Conservation (phyloP, 2,888 invertebrate genomes). For the Teleogryllus oceanicus region DNA sequence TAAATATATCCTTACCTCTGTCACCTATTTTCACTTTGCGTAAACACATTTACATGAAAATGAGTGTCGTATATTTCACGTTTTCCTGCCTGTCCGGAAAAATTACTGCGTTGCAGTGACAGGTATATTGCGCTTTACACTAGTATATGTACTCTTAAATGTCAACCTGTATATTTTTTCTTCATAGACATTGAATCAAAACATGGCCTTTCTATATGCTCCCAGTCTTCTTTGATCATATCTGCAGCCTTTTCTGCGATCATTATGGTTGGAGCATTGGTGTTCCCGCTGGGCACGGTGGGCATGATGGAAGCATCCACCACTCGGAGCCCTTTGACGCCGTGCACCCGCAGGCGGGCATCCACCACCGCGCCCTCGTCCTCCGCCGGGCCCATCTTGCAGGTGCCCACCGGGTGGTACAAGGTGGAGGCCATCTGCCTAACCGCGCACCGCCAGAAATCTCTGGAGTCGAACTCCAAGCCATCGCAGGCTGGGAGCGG, state of each 20-base stretch:
- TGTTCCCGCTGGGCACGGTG: conserved; percentile 55
- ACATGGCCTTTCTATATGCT: conserved; percentile 40
- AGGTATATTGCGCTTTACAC: too few relatives aligned
- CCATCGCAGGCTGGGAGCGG: conserved; percentile 46
- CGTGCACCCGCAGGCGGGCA: conserved; percentile 52
- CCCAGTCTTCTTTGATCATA: conserved; percentile 42
- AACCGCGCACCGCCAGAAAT: conserved; percentile 58
- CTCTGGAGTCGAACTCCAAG: conserved; percentile 45
- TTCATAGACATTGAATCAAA: conserved; percentile 27
- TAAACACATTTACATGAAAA: too few relatives aligned
- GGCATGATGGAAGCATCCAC: conserved; percentile 56
- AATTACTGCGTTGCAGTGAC: too few relatives aligned
- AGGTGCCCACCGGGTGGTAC: conserved; percentile 68
- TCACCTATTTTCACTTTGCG: too few relatives aligned
- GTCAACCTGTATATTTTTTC: too few relatives aligned
- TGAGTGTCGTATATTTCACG: too few relatives aligned
- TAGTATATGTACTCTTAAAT: too few relatives aligned
- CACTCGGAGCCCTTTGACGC: conserved; percentile 53
- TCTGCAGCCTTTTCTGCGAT: conserved; percentile 49
- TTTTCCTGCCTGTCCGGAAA: too few relatives aligned
- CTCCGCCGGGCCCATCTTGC: conserved; percentile 59
- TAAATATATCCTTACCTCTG: too few relatives aligned
- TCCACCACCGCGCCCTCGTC: conserved; percentile 55
- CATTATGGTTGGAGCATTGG: conserved; percentile 55
- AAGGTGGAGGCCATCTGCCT: conserved; percentile 54